Evolutionary conservation across 2,888 invertebrate species (phyloP), one percentile per base, ranked within the genome.

Genomic region (Nomada fabriciana): DNA sequence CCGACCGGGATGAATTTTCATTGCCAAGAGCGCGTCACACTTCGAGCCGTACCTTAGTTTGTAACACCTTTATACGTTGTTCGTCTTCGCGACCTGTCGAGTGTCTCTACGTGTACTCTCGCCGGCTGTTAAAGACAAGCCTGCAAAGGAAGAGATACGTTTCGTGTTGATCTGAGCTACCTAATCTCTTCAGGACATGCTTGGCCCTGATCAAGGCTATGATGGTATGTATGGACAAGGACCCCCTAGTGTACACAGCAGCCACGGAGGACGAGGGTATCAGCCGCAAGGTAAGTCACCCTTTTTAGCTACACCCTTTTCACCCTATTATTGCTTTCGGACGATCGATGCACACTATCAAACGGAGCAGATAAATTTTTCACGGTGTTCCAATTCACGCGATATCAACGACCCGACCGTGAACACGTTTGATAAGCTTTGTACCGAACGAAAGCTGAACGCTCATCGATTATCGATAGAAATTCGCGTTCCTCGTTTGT

Each of bases 151-250:
- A 82, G 79, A 86, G 79, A 86, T 86, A 89, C 89, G 89, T 91
- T 91, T 91, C 92, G 91, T 92, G 90, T 93, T 94, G 88, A 93
- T 90, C 92, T 93, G 92, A 92, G 90, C 90, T 92, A 92, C 93
- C 90, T 91, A 90, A 91, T 94, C 92, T 94, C 92, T 92, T 90
- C 93, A 98, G 98, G 98, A 98, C 94, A 97, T 98, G 96, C 96
- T 97, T 94, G 97, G 97, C 93, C 97, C 98, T 92, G 98, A 98
- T 94, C 98, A 98, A 95, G 97, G 97, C 93, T 98, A 98, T 95
- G 98, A 98, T 94, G 97, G 97, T 94, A 96, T 98, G 95, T 98
- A 98, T 95, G 97, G 97, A 93, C 98, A 98, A 94, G 97, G 98
- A 94, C 98, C 98, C 90, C 98, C 98, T 90, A 97, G 97, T 94